phyloP scores from a whole-genome alignment of 2,888 invertebrate genomes.

The Cataglyphis rosenhaueri region DNA sequence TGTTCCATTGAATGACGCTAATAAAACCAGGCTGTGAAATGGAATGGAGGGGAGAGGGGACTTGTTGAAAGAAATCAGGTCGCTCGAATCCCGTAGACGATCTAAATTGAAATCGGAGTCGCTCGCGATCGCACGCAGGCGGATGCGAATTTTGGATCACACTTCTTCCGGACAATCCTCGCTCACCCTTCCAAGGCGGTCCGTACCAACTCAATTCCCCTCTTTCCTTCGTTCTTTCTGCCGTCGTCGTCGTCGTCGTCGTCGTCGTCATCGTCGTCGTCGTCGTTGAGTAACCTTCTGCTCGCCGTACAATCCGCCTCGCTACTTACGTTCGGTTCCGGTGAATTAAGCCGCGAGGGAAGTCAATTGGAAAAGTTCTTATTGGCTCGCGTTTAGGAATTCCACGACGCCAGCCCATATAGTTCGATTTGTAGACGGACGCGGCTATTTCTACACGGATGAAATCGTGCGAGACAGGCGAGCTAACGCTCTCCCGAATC shows the following conservation, averaged over 20 bases:
- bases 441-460: slow-evolving; percentile 42
- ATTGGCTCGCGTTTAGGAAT: slow-evolving; percentile 80
- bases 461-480: slow-evolving; percentile 48
- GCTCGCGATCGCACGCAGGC: slow-evolving; percentile 33
- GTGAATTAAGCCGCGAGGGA: slow-evolving; percentile 78
- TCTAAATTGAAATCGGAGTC: slow-evolving; percentile 72
- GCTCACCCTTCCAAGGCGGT: slow-evolving; percentile 13
- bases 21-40: slow-evolving; percentile 59
- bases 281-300: slow-evolving; percentile 60
- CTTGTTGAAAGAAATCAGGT: slow-evolving; percentile 67
- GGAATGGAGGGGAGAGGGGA: slow-evolving; percentile 56
- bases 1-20: slow-evolving; percentile 37
- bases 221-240: background rate
- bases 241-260: background rate
- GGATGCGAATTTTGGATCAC: slow-evolving; percentile 28
- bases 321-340: slow-evolving; percentile 75
- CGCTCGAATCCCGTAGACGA: slow-evolving; percentile 55
- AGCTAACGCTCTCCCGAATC: slow-evolving; percentile 47
- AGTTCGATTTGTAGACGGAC: slow-evolving; percentile 68
- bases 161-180: slow-evolving; percentile 13
- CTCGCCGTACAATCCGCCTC: slow-evolving; percentile 69
- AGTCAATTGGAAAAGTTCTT: slow-evolving; percentile 83
- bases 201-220: slow-evolving; percentile 1
- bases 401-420: slow-evolving; percentile 74
- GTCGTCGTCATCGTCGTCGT: background rate